These are phyloP conservation scores for Rhingia campestris DNA, from an alignment of 2,888 invertebrate species.

Conservation along the genomic window DNA sequence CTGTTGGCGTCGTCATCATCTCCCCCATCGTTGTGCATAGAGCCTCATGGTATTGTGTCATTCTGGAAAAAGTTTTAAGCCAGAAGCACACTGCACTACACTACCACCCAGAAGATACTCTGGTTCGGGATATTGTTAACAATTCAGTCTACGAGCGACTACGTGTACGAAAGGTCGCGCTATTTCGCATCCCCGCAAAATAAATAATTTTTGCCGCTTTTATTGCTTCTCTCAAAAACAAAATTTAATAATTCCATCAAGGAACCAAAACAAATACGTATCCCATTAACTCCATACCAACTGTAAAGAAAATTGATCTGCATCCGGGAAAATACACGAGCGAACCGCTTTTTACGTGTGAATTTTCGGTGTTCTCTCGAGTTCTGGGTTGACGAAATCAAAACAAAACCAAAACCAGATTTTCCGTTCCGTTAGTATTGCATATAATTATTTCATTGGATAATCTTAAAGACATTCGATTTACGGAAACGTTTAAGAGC, in stretches of 20 bases:
- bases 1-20: slow-evolving; percentile 60
- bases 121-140: slow-evolving; percentile 72
- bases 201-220: slow-evolving; percentile 77
- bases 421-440: slow-evolving; percentile 14
- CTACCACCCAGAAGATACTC: slow-evolving; percentile 64
- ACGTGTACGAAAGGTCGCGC: slow-evolving; percentile 82
- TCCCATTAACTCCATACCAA: slow-evolving; percentile 34
- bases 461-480: slow-evolving; percentile 6
- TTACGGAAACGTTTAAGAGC: slow-evolving; percentile 13
- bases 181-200: slow-evolving; percentile 77
- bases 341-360: slow-evolving; percentile 57
- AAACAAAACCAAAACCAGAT: slow-evolving; percentile 17
- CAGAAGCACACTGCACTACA: slow-evolving; percentile 61
- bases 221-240: slow-evolving; percentile 76
- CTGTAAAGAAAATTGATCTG: slow-evolving; percentile 31
- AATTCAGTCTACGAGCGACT: slow-evolving; percentile 83
- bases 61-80: slow-evolving; percentile 68
- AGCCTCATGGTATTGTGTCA: slow-evolving; percentile 69
- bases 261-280: slow-evolving; percentile 35
- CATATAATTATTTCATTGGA: slow-evolving; percentile 8
- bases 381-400: slow-evolving; percentile 32
- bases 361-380: slow-evolving; percentile 47
- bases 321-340: slow-evolving; percentile 40
- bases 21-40: slow-evolving; percentile 56
- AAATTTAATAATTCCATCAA: slow-evolving; percentile 47